phyloP scores from a whole-genome alignment of 37 sponge, comb jelly and placozoan species.

The Haliclona indistincta region DNA sequence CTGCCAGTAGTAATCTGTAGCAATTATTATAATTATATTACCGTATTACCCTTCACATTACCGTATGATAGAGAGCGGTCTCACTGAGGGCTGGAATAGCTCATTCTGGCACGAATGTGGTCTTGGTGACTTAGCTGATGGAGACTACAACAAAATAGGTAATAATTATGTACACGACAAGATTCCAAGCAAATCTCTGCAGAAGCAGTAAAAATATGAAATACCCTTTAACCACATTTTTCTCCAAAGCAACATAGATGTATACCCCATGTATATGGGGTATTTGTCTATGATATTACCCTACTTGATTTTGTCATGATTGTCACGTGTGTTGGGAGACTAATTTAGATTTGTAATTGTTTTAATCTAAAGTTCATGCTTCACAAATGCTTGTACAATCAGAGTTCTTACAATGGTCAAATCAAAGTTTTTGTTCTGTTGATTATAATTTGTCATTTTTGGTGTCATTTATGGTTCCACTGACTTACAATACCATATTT shows the following conservation, averaged over 20 bases:
- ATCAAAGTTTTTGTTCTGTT: background rate
- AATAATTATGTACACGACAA: background rate
- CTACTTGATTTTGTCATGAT: background rate
- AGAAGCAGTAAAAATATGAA: too few relatives aligned
- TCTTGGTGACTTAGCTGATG: slow-evolving; percentile 58
- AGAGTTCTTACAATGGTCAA: background rate
- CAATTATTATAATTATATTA: too few relatives aligned
- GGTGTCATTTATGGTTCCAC: background rate
- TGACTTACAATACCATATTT: background rate
- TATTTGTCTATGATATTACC: background rate
- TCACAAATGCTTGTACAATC: background rate
- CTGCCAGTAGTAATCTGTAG: too few relatives aligned
- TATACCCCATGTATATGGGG: slow-evolving; percentile 4
- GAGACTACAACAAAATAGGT: slow-evolving; percentile 55
- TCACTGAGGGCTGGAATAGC: slow-evolving; percentile 67
- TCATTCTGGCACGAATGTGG: slow-evolving; percentile 64
- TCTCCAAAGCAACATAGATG: too few relatives aligned
- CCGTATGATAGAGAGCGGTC: background rate
- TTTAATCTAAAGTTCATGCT: background rate
- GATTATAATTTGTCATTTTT: background rate
- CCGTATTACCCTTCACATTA: too few relatives aligned
- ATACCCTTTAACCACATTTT: too few relatives aligned
- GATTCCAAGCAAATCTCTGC: too few relatives aligned
- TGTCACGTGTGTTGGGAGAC: too few relatives aligned
- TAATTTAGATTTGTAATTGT: background rate